Percentiles rank a stretch among this genome's conserved stretches.
Conservation (phyloP, 2,888 invertebrate genomes). For the Elaeidobius kamerunicus region DNA sequence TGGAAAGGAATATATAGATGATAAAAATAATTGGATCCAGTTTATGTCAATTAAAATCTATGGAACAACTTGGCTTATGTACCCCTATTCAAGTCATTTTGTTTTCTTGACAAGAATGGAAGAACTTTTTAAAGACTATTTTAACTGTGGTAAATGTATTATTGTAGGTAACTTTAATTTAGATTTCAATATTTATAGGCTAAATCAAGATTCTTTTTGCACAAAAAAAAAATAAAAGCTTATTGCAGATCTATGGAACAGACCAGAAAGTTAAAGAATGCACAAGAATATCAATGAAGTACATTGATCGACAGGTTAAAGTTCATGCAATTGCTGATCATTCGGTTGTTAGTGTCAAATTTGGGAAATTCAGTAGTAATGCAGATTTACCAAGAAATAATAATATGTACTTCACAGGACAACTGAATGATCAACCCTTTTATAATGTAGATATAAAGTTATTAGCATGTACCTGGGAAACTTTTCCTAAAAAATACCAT, state of each 20-base stretch:
- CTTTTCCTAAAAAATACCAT: constrained; percentile 9
- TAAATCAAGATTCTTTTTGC: constrained; percentile 12
- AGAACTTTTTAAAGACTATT: constrained; percentile 4
- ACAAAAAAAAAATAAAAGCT: constrained; percentile 10
- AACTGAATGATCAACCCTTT: neutral
- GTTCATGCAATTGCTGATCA: constrained; percentile 1
- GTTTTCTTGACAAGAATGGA: neutral
- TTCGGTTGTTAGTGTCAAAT: neutral
- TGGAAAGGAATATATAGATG: neutral
- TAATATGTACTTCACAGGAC: neutral
- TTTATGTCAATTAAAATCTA: neutral
- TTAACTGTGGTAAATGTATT: neutral
- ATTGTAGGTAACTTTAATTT: constrained; percentile 18
- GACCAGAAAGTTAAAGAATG: constrained; percentile 7
- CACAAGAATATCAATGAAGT: constrained; percentile 8
- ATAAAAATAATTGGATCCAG: neutral
- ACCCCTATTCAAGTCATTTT: neutral
- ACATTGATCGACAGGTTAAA: constrained; percentile 15
- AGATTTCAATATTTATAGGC: constrained; percentile 5
- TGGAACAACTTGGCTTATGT: neutral
- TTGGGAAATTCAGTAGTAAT: neutral
- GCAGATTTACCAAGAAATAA: neutral
- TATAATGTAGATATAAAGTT: constrained; percentile 1
- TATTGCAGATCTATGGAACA: constrained; percentile 13
- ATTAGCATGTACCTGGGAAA: constrained; percentile 3